Base-by-base conservation (phyloP, 2,797 vertebrate species). In the Leptodactylus fallax region DNA sequence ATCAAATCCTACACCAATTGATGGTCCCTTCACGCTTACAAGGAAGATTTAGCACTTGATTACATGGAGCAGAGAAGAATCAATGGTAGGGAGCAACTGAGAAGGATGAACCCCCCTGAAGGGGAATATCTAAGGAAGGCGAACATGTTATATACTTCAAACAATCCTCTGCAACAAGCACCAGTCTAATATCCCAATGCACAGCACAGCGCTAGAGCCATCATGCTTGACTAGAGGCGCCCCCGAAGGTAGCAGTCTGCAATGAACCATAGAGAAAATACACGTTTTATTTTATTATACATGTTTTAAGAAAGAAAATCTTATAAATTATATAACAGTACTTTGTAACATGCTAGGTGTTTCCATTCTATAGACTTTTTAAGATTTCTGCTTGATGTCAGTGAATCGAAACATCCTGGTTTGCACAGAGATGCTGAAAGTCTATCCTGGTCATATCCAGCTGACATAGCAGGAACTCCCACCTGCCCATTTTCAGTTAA, bases 71-170 rank as follows among this genome's bases (percentile, higher is more conserved):
- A 47, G 17, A 47, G 45, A 72, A 72, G 45, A 72, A 47, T 72
- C 71, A 47, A 7, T 47, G 36, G 7, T 10, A 3, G 45, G 45
- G 47, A 72, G 71, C 71, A 19, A 49, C 17, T 19, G 71, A 49
- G 71, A 47, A 72, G 71, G 17, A 72, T 47, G 71, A 72, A 72
- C 45, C 71, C 36, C 36, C 36, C 71, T 49, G 45, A 72, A 47
- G 71, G 45, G 71, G 71, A 47, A 72, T 36, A 49, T 72, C 71
- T 47, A 72, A 72, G 36, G 71, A 72, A 16, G 71, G 7, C 67
- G 36, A 45, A 4, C 67, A 45, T 45, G 27, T 36, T 71, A 71
- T 36, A 14, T 14, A 71, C 36, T 36, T 36, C 71, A 72, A 72
- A 47, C 45, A 47, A 72, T 72, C 4, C 36, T 49, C 10, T 72